Conservation (phyloP, 2,888 invertebrate species). For the Limnephilus lunatus region DNA sequence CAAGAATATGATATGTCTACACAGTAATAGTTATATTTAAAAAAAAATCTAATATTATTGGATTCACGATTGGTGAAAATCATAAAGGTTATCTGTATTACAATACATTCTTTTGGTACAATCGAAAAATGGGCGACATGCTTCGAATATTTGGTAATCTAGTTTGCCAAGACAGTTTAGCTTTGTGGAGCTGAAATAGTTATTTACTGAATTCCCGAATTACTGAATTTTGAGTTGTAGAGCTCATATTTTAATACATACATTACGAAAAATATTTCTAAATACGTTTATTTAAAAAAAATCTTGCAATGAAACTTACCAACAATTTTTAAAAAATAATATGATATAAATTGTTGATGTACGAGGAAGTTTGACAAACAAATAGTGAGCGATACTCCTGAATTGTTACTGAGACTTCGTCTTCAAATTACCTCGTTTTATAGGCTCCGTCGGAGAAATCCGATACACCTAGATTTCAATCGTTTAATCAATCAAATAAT, state of each 20-base stretch:
- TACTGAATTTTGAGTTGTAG: too few species aligned
- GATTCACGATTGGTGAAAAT: too few species aligned
- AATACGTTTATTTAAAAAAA: background rate
- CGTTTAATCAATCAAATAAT: conserved; percentile 49
- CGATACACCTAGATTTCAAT: conserved; percentile 57
- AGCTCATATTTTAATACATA: too few species aligned
- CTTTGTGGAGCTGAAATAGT: too few species aligned
- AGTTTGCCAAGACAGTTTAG: too few species aligned
- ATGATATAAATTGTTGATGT: background rate
- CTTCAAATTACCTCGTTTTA: conserved; percentile 13
- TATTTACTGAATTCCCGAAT: too few species aligned
- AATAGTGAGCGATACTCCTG: background rate
- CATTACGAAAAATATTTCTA: background rate
- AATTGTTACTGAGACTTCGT: conserved; percentile 18
- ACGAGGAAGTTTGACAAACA: background rate
- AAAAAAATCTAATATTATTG: too few species aligned
- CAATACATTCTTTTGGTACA: background rate
- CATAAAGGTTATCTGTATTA: too few species aligned
- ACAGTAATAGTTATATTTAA: background rate
- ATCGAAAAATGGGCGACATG: background rate
- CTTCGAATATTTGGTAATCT: too few species aligned
- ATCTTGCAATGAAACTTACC: background rate
- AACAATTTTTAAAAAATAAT: background rate
- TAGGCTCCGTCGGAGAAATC: conserved; percentile 28
- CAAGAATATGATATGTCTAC: background rate